Evolutionary conservation across 2,888 invertebrate genomes (phyloP), one percentile per base, ranked within the genome.

Genomic region (Saturnia pavonia): DNA sequence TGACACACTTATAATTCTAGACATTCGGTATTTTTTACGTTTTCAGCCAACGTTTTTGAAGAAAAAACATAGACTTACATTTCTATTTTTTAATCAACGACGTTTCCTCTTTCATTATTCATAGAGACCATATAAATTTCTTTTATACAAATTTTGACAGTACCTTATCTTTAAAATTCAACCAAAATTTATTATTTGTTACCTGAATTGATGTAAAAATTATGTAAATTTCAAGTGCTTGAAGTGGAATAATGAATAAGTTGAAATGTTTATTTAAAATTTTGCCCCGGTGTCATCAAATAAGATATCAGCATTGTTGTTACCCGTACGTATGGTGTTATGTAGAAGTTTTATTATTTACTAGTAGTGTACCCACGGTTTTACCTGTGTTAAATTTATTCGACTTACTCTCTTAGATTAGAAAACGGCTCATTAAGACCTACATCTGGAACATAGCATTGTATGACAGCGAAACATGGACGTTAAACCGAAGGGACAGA

Each of bases 301-400:
- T 66, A 27, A 14, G 65, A 70, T 45, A 12, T 34, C 69, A 65
- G 34, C 65, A 66, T 12, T 65, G 34, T 34, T 48, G 69, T 51
- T 34, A 45, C 6, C 66, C 66, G 69, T 70, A 66, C 25, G 69
- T 70, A 57, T 60, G 16, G 6, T 60, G 25, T 27, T 60, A 14
- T 27, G 57, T 27, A 3, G 27, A 60, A 14, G 4, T 16, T 67
- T 40, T 51, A 19, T 25, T 14, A 45, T 68, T 43, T 8, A 43
- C 43, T 9, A 43, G 9, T 9, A 8, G 34, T 34, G 34, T 6
- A n/a, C 34, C 34, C 6, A 34, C 34, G 6, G 34, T 6, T 34
- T 34, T 6, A 34, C 34, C 6, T 6, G 34, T 34, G 34, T 34
- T 2, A 34, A 34, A 34, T 34, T 34, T 34, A 34, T 6, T 34